Base-by-base conservation (phyloP, 1,140 invertebrate species). In the Sycobia sp. region DNA sequence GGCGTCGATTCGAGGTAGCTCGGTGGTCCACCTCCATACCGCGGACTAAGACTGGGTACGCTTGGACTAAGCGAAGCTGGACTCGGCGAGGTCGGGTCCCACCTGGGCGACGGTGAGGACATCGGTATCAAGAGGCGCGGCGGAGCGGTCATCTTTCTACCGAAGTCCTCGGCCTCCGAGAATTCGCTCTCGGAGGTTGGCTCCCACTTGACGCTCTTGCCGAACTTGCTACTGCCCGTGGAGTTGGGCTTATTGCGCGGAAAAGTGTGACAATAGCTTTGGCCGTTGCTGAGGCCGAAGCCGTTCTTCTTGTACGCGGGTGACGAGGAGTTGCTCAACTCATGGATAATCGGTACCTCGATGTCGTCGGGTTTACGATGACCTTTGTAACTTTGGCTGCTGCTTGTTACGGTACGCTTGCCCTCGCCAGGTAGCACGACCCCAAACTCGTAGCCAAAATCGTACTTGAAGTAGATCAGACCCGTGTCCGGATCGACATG, bases 391-490 rank as follows among this genome's bases (percentile, higher is more conserved):
- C 75, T 77, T 50, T 73, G 81, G 64, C 70, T 79, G 44, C 75
- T 83, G 55, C 79, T 83, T 38, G 78, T 76, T 29, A 83, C 72
- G 11, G 77, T 80, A 65, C 81, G 83, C 71, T 86, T 86, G 41
- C 85, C 83, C 74, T 89, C 87, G 25, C 88, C 88, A 5, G 90
- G 89, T 34, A 89, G 79, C 27, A 90, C 83, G 56, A 91, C 85
- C 54, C 90, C 90, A 71, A 91, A 91, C 75, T 92, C 90, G 74
- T 91, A 92, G 60, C 90, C 90, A 72, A 92, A 92, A 79, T 91
- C 90, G 73, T 91, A 91, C 79, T 92, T 91, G 84, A 91, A 91
- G 80, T 91, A 91, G 72, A 91, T 90, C 29, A 92, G 81, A 64
- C 89, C 89, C 23, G 88, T 90, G 69, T 90, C 87, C 65, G 88